Evolutionary conservation across 1,140 invertebrate species (phyloP).

Genomic region (Ericerus pela): DNA sequence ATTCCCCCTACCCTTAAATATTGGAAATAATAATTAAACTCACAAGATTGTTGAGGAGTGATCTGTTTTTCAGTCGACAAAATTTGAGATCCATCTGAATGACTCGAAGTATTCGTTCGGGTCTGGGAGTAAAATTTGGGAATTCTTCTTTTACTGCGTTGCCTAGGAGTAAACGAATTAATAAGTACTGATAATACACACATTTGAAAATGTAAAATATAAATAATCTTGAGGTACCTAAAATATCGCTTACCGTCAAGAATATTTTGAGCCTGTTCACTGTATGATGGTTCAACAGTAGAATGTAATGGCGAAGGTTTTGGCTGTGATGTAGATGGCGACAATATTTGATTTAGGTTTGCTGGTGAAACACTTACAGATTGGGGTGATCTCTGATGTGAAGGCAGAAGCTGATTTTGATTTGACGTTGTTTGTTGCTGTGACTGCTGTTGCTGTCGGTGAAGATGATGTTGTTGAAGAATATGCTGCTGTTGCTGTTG

Average conservation of each 20-base stretch:
- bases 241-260: not conserved
- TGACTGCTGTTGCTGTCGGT: conserved; percentile 8
- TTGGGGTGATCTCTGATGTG: conserved; percentile 25
- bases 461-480: conserved; percentile 15
- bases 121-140: not conserved
- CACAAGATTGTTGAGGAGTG: not conserved
- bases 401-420: conserved; percentile 24
- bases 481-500: conserved; percentile 1
- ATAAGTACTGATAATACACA: not conserved
- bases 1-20: too few species aligned
- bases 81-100: not conserved
- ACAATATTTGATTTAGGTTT: not conserved
- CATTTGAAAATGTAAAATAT: not conserved
- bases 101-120: too few species aligned
- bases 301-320: not conserved
- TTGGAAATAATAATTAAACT: too few species aligned
- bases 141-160: not conserved
- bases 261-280: conserved; percentile 1
- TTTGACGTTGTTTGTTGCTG: conserved; percentile 19
- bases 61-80: not conserved
- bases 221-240: too few species aligned
- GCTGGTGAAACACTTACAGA: conserved; percentile 16
- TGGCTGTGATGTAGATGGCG: conserved; percentile 12
- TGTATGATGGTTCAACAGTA: too few species aligned
- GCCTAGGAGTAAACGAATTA: not conserved